Evolutionary conservation across 2,888 invertebrate genomes (phyloP).

Genomic region (Morpho deidamia): DNA sequence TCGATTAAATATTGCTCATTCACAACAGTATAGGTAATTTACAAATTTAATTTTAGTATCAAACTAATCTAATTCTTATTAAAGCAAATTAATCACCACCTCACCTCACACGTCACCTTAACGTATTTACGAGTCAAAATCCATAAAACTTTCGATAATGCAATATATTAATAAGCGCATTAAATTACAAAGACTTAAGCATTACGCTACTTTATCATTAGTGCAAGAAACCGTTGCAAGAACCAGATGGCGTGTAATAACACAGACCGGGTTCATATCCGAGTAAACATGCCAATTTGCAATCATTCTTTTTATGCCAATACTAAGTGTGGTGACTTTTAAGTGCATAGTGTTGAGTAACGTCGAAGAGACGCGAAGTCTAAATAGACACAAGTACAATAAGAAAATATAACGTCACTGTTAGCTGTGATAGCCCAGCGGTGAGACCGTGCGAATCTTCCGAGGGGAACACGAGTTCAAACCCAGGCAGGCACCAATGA

Average conservation of each 20-base stretch:
- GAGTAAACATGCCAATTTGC: constrained; percentile 28
- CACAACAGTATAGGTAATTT: too few relatives aligned
- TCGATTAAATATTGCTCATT: too few relatives aligned
- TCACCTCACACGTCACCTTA: too few relatives aligned
- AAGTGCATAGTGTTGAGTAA: neutral
- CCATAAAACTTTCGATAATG: constrained; percentile 15
- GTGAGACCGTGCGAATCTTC: too few relatives aligned
- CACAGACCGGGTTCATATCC: constrained; percentile 23
- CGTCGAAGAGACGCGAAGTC: neutral
- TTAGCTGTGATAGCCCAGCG: too few relatives aligned
- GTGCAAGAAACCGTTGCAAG: constrained; percentile 24
- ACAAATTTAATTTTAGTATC: too few relatives aligned
- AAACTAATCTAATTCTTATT: neutral
- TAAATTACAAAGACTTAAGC: constrained; percentile 23
- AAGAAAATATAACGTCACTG: too few relatives aligned
- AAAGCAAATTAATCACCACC: neutral
- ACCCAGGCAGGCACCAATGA: too few relatives aligned
- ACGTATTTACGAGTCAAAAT: constrained; percentile 2
- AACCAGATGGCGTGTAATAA: constrained; percentile 30
- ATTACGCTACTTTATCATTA: constrained; percentile 27
- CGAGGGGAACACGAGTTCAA: too few relatives aligned
- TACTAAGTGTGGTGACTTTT: constrained; percentile 21
- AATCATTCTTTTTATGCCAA: constrained; percentile 27
- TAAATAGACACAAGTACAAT: too few relatives aligned
- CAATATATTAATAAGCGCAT: constrained; percentile 22